Evolutionary conservation across 2,797 vertebrate species (phyloP).

Genomic region (Epinephelus awoara): DNA sequence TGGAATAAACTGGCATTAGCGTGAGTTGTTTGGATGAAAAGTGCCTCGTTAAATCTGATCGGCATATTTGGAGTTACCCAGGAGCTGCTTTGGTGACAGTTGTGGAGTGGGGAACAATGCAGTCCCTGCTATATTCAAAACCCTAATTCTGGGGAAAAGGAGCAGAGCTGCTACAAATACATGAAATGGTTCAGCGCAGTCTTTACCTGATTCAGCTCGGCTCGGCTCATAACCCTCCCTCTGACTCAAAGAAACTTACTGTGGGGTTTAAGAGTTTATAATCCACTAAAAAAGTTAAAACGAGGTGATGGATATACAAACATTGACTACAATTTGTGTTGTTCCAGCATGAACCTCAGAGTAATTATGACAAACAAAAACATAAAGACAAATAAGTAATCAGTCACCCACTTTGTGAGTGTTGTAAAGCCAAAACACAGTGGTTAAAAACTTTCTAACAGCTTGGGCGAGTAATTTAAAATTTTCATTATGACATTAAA

Average conservation of each 20-base stretch:
- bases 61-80: constrained; percentile 75
- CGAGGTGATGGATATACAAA: constrained; percentile 40
- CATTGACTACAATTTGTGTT: constrained; percentile 23
- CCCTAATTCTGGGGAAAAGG: constrained; percentile 53
- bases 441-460: constrained; percentile 17
- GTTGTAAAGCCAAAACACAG: not conserved
- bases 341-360: constrained; percentile 22
- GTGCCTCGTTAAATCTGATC: constrained; percentile 80
- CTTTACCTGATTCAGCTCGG: constrained; percentile 74
- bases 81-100: constrained; percentile 72
- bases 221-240: constrained; percentile 60
- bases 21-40: constrained; percentile 77
- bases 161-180: constrained; percentile 59
- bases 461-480: constrained; percentile 15
- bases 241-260: constrained; percentile 67
- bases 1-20: constrained; percentile 81
- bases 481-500: constrained; percentile 25
- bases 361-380: constrained; percentile 25
- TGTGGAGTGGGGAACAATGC: constrained; percentile 69
- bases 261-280: constrained; percentile 60
- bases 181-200: constrained; percentile 66
- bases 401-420: not conserved
- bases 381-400: constrained; percentile 23
- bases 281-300: constrained; percentile 59
- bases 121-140: constrained; percentile 67